Evolutionary conservation across 2,797 vertebrate species (phyloP), one percentile per base, ranked within the genome.

Genomic region (Chaetophractus vellerosus): DNA sequence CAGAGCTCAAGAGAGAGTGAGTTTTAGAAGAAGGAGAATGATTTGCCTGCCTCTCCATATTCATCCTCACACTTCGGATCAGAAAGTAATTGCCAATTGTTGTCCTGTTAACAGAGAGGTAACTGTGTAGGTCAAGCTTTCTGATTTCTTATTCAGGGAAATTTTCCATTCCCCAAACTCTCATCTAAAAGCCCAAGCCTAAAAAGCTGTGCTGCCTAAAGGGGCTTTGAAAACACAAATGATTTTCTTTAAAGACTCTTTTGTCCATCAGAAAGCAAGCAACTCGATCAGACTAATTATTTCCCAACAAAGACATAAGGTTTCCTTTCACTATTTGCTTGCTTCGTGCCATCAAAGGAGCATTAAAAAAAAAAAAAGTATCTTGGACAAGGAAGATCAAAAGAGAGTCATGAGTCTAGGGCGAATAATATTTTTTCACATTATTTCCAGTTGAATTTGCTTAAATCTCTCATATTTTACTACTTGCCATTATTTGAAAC

Each of bases 361-460:
- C 19, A 38, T 80, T 59, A 1, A 21, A 63, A 91, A 45, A 81
- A 64, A 68, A 11, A 86, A 88, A 89, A 19, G 84, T 36, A 59
- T 81, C 75, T 87, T 36, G n/a, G 87, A 96, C 72, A 92, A 88
- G 78, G 80, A 83, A 97, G 96, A 97, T 96, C 72, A 96, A 97
- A 98, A 96, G 79, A 85, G 52, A 95, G 57, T 52, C 74, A 83
- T 36, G 5, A 72, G 88, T 96, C 93, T 69, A 4, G 64, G 78
- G 85, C 3, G 19, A 96, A 95, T 93, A 91, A 68, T 95, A 92
- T 91, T 97, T 95, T 97, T 97, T 68, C 86, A 84, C 59, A 92
- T 95, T 95, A 96, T 97, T 98, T 98, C 94, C 94, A 88, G 59
- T 74, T 94, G 91, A 97, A 97, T 98, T 97, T 98, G 80, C 95